Base-by-base conservation (phyloP, 2,888 invertebrate species). In the Caenorhabditis sp. region DNA sequence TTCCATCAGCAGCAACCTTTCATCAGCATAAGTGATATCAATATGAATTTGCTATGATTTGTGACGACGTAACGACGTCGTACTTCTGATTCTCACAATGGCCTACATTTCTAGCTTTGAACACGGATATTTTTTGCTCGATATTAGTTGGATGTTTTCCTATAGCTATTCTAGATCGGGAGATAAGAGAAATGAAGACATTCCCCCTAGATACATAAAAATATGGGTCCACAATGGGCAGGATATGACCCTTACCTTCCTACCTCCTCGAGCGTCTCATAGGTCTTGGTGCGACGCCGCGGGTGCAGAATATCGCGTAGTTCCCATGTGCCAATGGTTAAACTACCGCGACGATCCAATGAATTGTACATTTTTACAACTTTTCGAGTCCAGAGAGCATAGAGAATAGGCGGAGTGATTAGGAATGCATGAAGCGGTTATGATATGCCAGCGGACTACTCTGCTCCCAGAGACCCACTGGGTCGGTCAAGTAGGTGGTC, bases 321-420 rank as follows among this genome's bases (percentile, higher is more conserved):
- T 37, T 80, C 70, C 80, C 76, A 77, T 35, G 81, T 81, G 40
- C 81, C 81, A 40, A 81, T 67, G 13, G 76, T 76, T 60, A 77
- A 64, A 77, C 80, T 80, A 70, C 80, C 76, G 40, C 81, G 69
- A 56, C 71, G 81, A 67, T 81, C 81, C 81, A 81, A 71, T 35
- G 55, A 65, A 50, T 81, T 70, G 71, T 81, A 77, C 81, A 81
- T 80, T 58, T 32, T 22, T 2, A 5, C 15, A n/a, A 18, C 26
- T 8, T 37, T 9, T 28, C 4, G 5, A 50, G 37, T 22, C n/a
- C n/a, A 44, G 20, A 28, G 67, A 24, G 53, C 28, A 58, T 35
- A 44, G 69, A n/a, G n/a, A n/a, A n/a, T n/a, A n/a, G n/a, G n/a
- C n/a, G n/a, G n/a, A n/a, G n/a, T n/a, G n/a, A n/a, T 70, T 72